These are phyloP conservation scores for Choristoneura rosaceana DNA, from an alignment of 2,888 invertebrate genomes.

Conservation along the genomic window DNA sequence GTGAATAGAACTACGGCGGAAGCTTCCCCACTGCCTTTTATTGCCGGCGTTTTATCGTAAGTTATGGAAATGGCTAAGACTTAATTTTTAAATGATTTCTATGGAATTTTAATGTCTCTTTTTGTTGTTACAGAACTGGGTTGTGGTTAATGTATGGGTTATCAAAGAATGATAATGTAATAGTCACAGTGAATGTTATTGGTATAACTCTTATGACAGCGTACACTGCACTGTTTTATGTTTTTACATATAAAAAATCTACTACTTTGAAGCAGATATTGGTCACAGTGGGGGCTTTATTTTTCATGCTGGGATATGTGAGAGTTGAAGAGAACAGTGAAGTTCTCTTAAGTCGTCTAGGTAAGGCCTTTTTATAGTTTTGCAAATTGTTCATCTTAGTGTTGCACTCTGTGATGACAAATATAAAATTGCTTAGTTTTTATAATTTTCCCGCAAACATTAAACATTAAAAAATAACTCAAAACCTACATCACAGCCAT, in stretches of 20 bases:
- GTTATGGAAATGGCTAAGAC: slow-evolving; percentile 55
- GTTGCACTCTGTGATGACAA: not conserved
- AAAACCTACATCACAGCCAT: too few species aligned
- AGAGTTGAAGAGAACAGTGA: slow-evolving; percentile 81
- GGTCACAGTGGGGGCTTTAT: slow-evolving; percentile 79
- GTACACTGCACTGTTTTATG: slow-evolving; percentile 89
- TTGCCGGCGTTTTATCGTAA: slow-evolving; percentile 91
- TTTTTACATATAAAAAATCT: slow-evolving; percentile 90
- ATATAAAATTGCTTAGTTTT: too few species aligned
- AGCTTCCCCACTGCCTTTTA: slow-evolving; percentile 90
- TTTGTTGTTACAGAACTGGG: slow-evolving; percentile 86
- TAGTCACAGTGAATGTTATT: slow-evolving; percentile 91
- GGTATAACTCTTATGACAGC: slow-evolving; percentile 89
- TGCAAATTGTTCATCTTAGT: not conserved
- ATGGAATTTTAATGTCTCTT: slow-evolving; percentile 36
- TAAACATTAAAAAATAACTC: too few species aligned
- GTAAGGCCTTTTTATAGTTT: slow-evolving; percentile 67
- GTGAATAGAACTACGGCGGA: slow-evolving; percentile 91
- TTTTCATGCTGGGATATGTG: slow-evolving; percentile 86
- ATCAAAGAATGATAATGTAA: slow-evolving; percentile 88
- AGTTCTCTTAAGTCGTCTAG: slow-evolving; percentile 86
- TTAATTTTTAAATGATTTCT: slow-evolving; percentile 19
- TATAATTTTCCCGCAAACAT: too few species aligned
- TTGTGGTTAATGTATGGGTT: slow-evolving; percentile 94
- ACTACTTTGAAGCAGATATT: slow-evolving; percentile 87